These are phyloP conservation scores for Sarotherodon lohbergeri DNA, from an alignment of 2,113 vertebrate species.

Conservation along the genomic window DNA sequence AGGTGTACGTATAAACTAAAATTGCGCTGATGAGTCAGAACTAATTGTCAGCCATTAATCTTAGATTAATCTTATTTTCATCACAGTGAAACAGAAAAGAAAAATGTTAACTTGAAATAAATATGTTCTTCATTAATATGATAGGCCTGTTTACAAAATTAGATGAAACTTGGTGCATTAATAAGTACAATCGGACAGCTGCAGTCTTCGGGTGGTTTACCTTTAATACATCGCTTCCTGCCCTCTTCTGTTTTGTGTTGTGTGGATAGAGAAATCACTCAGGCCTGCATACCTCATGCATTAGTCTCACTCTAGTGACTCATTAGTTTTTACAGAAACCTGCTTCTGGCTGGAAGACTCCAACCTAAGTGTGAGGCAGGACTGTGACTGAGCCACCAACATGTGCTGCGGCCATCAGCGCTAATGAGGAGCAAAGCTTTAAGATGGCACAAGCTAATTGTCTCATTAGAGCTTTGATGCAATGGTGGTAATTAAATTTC, in stretches of 20 bases:
- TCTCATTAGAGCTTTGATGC: slow-evolving; percentile 26
- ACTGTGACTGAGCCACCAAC: not conserved
- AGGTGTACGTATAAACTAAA: not conserved
- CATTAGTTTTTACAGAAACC: slow-evolving; percentile 23
- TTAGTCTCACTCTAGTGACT: not conserved
- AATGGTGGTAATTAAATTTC: slow-evolving; percentile 29
- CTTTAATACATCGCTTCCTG: not conserved
- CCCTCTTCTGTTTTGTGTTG: not conserved
- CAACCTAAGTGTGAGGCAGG: not conserved
- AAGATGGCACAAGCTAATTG: slow-evolving; percentile 29
- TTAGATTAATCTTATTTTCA: not conserved
- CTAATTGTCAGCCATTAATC: not conserved
- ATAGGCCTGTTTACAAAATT: not conserved
- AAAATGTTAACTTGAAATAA: not conserved
- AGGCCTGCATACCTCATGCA: not conserved
- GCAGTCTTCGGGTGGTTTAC: not conserved
- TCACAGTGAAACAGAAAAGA: not conserved
- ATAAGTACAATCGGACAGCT: not conserved
- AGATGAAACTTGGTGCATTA: not conserved
- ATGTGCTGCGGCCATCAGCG: not conserved
- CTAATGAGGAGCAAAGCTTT: slow-evolving; percentile 27
- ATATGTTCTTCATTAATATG: not conserved
- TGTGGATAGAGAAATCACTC: not conserved
- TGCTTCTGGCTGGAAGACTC: not conserved
- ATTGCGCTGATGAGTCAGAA: not conserved